Percentiles rank a stretch among this genome's conserved stretches.
These are phyloP conservation scores for Catharus fuscescens DNA, from an alignment of 2,113 vertebrate genomes.

Conservation along the genomic window DNA sequence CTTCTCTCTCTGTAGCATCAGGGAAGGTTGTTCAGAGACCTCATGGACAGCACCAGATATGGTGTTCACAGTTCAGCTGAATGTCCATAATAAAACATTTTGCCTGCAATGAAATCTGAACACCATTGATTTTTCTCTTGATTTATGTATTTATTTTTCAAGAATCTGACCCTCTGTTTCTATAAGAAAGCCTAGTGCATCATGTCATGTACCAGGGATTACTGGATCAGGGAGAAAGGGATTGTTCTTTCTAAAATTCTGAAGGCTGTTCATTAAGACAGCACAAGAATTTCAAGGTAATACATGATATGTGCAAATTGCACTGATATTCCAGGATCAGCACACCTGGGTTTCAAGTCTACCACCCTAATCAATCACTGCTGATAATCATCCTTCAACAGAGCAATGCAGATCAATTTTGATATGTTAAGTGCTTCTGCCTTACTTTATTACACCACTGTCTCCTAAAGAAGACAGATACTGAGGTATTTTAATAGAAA, in stretches of 20 bases:
- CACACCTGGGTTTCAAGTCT: not conserved
- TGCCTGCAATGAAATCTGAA: not conserved
- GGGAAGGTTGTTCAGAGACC: not conserved
- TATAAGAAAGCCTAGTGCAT: not conserved
- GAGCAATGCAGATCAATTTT: not conserved
- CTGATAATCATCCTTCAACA: not conserved
- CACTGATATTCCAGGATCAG: not conserved
- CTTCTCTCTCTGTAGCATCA: not conserved
- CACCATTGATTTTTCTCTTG: not conserved
- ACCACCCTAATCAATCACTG: not conserved
- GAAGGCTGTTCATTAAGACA: not conserved
- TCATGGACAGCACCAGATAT: not conserved
- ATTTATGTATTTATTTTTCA: not conserved
- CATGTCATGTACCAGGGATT: rapidly evolving
- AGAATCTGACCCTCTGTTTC: not conserved
- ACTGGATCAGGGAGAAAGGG: not conserved
- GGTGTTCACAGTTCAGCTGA: not conserved
- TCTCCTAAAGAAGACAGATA: not conserved
- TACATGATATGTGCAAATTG: not conserved
- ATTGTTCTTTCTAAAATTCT: not conserved
- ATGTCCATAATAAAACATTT: not conserved
- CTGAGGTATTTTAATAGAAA: not conserved
- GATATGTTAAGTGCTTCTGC: not conserved
- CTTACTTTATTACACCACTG: not conserved
- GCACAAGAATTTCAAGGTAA: not conserved